Percentiles rank a stretch among this genome's conserved stretches.
phyloP scores from a whole-genome alignment of 2,113 vertebrate species.

The Nipponia nippon region DNA sequence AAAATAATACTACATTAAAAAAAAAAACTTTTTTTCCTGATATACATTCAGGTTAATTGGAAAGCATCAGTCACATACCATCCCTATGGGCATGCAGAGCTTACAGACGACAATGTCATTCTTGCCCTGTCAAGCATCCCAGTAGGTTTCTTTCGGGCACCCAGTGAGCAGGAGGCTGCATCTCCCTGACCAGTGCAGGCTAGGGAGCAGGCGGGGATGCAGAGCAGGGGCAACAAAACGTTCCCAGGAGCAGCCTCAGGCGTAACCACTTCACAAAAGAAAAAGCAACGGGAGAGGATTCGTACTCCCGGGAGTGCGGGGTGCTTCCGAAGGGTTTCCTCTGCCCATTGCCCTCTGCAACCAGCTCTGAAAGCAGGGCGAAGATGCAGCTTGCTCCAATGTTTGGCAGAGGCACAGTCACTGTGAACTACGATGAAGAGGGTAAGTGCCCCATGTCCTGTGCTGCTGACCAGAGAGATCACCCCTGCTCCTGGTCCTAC shows the following conservation, averaged over 20 bases:
- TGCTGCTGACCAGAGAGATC: background rate
- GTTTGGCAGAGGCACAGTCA: background rate
- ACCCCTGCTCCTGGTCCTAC: no score
- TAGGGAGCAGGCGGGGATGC: background rate
- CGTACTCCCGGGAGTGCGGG: background rate
- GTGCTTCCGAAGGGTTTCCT: background rate
- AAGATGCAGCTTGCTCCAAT: no score
- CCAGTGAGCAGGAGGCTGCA: background rate
- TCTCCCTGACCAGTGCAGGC: no score
- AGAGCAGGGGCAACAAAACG: background rate
- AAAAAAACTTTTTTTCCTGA: background rate
- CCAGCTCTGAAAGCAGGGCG: background rate
- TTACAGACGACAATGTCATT: background rate
- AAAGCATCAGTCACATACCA: background rate
- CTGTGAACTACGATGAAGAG: background rate
- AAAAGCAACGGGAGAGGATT: background rate
- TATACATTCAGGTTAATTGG: no score
- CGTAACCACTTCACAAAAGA: background rate
- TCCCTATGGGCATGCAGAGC: no score
- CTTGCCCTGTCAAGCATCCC: background rate
- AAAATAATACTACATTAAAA: background rate
- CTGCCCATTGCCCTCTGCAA: background rate
- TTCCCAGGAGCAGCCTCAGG: background rate
- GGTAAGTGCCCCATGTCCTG: background rate
- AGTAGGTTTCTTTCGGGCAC: background rate